Conservation (phyloP, 2,888 invertebrate species). For the Himalopsyche anomala region DNA sequence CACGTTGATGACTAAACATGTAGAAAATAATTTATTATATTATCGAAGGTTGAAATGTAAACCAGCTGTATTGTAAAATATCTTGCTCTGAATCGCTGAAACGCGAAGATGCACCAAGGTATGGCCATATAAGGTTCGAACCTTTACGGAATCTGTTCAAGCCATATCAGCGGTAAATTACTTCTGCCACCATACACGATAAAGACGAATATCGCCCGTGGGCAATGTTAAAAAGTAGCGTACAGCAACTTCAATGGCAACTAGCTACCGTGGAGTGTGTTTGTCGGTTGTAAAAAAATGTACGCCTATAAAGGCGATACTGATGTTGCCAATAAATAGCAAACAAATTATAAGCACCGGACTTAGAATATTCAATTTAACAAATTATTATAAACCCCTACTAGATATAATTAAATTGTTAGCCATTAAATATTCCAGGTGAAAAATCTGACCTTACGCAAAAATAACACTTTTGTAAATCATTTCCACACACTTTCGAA, state of each 20-base stretch:
- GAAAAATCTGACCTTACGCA: too few species aligned
- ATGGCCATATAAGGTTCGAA: conserved; percentile 59
- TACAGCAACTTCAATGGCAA: conserved; percentile 32
- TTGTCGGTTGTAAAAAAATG: background rate
- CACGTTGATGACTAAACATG: background rate
- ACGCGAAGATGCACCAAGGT: conserved; percentile 47
- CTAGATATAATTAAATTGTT: too few species aligned
- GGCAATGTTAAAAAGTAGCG: background rate
- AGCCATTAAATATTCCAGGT: too few species aligned
- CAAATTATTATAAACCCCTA: background rate
- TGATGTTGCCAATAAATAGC: background rate
- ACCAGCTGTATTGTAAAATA: conserved; percentile 26
- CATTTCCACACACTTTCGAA: too few species aligned
- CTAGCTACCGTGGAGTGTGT: conserved; percentile 1
- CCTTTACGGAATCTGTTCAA: conserved; percentile 44
- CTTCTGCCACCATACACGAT: background rate
- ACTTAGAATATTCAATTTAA: background rate
- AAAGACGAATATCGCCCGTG: conserved; percentile 31
- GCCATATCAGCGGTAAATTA: background rate
- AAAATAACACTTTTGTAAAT: too few species aligned
- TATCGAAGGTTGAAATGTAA: conserved; percentile 6
- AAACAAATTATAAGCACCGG: background rate
- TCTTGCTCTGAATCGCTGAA: conserved; percentile 33
- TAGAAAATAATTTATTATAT: conserved; percentile 1
- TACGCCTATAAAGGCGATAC: background rate